Evolutionary conservation across 2,888 invertebrate species (phyloP).

Genomic region (Ethmia dodecea): DNA sequence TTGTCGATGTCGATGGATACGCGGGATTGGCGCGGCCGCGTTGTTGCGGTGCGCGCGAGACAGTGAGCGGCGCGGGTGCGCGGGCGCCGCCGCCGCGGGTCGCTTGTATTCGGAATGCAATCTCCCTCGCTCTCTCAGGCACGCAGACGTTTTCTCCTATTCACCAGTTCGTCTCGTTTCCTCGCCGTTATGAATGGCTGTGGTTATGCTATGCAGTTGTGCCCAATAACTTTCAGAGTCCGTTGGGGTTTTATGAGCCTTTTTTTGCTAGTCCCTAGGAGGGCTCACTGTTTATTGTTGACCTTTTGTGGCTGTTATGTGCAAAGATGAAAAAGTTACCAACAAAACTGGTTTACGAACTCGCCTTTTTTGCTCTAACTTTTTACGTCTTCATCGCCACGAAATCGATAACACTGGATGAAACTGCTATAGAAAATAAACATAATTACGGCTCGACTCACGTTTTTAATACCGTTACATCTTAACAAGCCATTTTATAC

Average conservation of each 20-base stretch:
- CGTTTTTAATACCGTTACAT: slow-evolving; percentile 37
- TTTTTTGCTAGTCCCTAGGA: slow-evolving; percentile 34
- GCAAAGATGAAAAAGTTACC: slow-evolving; percentile 10
- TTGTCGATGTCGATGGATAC: slow-evolving; percentile 10
- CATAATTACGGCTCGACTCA: too few species aligned
- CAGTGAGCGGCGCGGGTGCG: slow-evolving; percentile 31
- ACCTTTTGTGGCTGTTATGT: slow-evolving; percentile 21
- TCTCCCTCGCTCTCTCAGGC: slow-evolving; percentile 68
- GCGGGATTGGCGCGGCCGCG: slow-evolving; percentile 23
- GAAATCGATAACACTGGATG: slow-evolving; percentile 22
- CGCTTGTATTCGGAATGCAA: slow-evolving; percentile 60
- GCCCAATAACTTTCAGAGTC: slow-evolving; percentile 36
- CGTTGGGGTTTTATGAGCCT: slow-evolving; percentile 31
- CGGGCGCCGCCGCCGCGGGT: slow-evolving; percentile 28
- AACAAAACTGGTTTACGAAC: too few species aligned
- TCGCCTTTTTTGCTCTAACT: slow-evolving; percentile 2
- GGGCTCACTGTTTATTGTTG: slow-evolving; percentile 34
- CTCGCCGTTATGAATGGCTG: slow-evolving; percentile 62
- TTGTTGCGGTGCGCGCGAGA: slow-evolving; percentile 21
- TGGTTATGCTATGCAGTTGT: slow-evolving; percentile 48
- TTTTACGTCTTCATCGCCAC: not conserved
- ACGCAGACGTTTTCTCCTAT: slow-evolving; percentile 51
- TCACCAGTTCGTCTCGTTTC: slow-evolving; percentile 47
- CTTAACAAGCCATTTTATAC: not conserved
- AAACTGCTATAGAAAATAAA: slow-evolving; percentile 21